Percentiles rank a stretch among this genome's conserved stretches.
Conservation (phyloP, 2,888 invertebrate genomes). For the Melanostoma mellinum region DNA sequence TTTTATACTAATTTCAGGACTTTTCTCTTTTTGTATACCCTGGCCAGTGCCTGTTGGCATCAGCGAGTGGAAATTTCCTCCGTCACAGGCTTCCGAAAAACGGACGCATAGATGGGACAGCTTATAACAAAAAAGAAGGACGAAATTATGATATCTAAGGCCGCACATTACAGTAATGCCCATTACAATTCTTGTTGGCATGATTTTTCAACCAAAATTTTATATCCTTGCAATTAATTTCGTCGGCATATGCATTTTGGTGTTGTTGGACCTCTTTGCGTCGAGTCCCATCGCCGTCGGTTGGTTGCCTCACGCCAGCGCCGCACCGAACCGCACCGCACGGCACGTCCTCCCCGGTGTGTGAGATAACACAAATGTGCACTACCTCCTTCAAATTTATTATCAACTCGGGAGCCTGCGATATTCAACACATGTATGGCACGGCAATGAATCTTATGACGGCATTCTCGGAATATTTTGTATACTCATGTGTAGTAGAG, state of each 20-base stretch:
- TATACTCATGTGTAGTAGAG: background rate
- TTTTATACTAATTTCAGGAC: conserved; percentile 61
- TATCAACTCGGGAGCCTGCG: conserved; percentile 67
- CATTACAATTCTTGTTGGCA: conserved; percentile 53
- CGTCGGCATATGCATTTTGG: conserved; percentile 38
- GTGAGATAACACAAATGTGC: conserved; percentile 69
- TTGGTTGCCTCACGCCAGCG: too few relatives aligned
- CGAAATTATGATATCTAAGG: conserved; percentile 65
- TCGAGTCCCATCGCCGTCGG: too few relatives aligned
- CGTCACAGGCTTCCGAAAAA: conserved; percentile 33
- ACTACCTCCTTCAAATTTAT: conserved; percentile 69
- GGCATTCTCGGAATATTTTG: conserved; percentile 45
- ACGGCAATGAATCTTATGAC: conserved; percentile 27
- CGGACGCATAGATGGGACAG: conserved; percentile 48
- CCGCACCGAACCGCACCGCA: background rate
- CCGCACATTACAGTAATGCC: conserved; percentile 65
- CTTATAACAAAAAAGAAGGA: conserved; percentile 21
- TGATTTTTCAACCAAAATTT: conserved; percentile 61
- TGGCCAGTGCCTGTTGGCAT: background rate
- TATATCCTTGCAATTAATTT: conserved; percentile 61
- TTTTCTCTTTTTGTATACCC: conserved; percentile 22
- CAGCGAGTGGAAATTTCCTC: conserved; percentile 21
- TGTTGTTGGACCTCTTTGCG: conserved; percentile 27
- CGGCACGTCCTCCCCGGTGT: conserved; percentile 59
- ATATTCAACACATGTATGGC: conserved; percentile 31